These are phyloP conservation scores for Triplophysa yarkandensis DNA, from an alignment of 2,797 vertebrate genomes.

Conservation along the genomic window DNA sequence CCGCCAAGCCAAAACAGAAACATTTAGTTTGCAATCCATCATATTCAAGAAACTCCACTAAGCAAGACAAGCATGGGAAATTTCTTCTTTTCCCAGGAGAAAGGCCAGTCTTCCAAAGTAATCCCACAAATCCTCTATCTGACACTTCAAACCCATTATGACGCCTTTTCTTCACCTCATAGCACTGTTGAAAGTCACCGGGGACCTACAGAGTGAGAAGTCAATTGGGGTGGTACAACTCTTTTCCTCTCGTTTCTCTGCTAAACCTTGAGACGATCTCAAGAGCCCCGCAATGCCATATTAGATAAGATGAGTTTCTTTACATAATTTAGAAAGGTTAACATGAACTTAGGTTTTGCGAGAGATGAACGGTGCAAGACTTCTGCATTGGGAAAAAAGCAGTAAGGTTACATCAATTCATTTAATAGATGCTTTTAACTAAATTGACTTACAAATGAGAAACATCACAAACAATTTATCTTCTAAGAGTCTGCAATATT, in stretches of 20 bases:
- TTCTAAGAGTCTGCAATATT: neutral
- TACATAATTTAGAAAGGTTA: constrained; percentile 26
- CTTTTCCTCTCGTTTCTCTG: neutral
- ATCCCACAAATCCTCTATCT: constrained; percentile 13
- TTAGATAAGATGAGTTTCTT: neutral
- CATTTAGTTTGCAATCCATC: constrained; percentile 15
- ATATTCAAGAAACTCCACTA: constrained; percentile 41
- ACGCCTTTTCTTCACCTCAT: constrained; percentile 45
- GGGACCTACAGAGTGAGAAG: constrained; percentile 56
- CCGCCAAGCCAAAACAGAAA: neutral
- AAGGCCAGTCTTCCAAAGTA: constrained; percentile 38
- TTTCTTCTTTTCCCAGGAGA: neutral
- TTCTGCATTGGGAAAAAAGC: constrained; percentile 5
- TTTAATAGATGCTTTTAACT: neutral
- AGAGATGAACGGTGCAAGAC: neutral
- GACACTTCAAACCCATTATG: constrained; percentile 57
- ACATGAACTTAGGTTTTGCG: neutral
- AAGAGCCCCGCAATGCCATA: neutral
- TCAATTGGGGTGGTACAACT: constrained; percentile 39
- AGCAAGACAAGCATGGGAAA: neutral
- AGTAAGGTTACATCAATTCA: neutral
- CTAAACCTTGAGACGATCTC: constrained; percentile 14
- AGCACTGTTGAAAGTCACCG: constrained; percentile 58
- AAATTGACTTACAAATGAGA: neutral
- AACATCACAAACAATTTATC: neutral